Conservation (phyloP, 2,888 invertebrate genomes). For the Troilus luridus region DNA sequence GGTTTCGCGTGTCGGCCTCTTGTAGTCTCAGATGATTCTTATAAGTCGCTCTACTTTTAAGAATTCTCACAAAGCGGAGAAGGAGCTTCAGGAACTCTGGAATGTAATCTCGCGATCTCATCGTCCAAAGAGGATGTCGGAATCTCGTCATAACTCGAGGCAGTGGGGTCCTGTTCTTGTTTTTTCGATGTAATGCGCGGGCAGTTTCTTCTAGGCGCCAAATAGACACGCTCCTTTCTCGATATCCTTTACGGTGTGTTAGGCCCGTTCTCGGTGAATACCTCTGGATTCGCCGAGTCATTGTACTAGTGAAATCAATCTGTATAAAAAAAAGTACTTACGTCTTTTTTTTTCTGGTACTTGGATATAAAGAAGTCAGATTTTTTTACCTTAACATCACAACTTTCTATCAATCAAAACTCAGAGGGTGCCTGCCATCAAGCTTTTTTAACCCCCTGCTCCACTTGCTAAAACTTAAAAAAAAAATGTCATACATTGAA, state of each 20-base stretch:
- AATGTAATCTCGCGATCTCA: neutral
- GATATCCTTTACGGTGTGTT: conserved; percentile 41
- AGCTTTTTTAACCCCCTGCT: too few relatives aligned
- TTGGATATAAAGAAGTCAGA: too few relatives aligned
- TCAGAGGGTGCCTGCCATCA: too few relatives aligned
- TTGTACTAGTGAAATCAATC: conserved; percentile 37
- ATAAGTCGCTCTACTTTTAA: neutral
- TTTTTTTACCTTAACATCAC: too few relatives aligned
- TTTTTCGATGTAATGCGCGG: conserved; percentile 30
- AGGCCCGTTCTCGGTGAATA: conserved; percentile 43
- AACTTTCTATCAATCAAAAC: too few relatives aligned
- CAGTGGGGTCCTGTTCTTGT: neutral
- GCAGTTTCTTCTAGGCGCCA: conserved; percentile 27
- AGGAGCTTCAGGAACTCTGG: neutral
- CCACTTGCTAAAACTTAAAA: neutral
- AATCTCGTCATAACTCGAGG: conserved; percentile 25
- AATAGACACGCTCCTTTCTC: conserved; percentile 25
- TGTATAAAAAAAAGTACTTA: neutral
- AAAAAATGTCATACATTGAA: neutral
- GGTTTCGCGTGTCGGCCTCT: neutral
- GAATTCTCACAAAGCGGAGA: neutral
- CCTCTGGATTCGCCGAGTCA: neutral
- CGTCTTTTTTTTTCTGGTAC: neutral
- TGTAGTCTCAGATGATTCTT: neutral
- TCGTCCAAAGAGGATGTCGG: neutral